A percentile compares a stretch with the other conserved stretches of the same genome.
Conservation (phyloP, 1,140 invertebrate species). For the Dreissena polymorpha region DNA sequence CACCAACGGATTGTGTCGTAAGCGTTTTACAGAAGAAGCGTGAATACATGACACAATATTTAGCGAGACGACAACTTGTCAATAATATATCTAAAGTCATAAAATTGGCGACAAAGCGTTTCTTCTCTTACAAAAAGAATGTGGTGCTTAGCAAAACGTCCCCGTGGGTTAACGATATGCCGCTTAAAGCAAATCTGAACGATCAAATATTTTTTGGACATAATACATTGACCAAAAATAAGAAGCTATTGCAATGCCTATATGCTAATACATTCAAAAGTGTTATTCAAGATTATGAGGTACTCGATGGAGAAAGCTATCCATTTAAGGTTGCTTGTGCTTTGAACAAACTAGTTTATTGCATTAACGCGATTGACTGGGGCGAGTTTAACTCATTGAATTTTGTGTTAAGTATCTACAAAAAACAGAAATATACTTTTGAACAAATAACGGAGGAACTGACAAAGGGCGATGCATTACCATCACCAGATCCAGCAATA, state of each 20-base stretch:
- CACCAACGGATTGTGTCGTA: background rate
- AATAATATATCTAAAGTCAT: background rate
- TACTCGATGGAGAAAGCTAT: background rate
- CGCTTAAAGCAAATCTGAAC: conserved; percentile 16
- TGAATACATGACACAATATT: conserved; percentile 1
- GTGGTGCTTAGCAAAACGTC: background rate
- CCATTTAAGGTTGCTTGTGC: conserved; percentile 6
- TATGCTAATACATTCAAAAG: conserved; percentile 17
- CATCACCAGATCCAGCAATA: conserved; percentile 20
- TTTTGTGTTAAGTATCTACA: conserved; percentile 26
- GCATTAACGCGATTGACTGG: conserved; percentile 4
- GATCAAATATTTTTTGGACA: conserved; percentile 4
- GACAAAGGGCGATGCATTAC: background rate
- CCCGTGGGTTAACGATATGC: conserved; percentile 18
- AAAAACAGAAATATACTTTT: background rate
- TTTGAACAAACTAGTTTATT: conserved; percentile 10
- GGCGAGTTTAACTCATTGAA: conserved; percentile 29
- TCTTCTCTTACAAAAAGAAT: background rate
- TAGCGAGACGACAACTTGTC: conserved; percentile 5
- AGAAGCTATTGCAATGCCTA: background rate
- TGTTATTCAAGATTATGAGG: conserved; percentile 26
- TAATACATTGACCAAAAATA: background rate
- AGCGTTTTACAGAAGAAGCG: conserved; percentile 10
- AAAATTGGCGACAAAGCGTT: background rate
- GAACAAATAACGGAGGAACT: background rate